These are phyloP conservation scores for Eubucco bourcierii DNA, from an alignment of 2,113 vertebrate genomes.

Conservation along the genomic window DNA sequence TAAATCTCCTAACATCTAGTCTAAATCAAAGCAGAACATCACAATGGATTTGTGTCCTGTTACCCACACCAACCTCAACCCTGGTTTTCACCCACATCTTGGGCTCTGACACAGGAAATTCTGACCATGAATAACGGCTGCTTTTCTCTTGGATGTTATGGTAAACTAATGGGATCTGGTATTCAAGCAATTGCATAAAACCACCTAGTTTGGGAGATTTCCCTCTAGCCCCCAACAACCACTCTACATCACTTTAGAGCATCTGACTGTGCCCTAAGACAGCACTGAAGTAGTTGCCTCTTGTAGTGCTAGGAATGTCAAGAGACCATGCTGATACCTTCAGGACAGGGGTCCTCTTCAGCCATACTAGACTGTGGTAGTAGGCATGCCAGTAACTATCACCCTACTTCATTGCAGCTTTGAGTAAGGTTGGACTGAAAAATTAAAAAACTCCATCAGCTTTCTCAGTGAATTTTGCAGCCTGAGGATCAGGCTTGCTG, in stretches of 20 bases:
- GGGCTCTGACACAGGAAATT: background rate
- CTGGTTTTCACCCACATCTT: background rate
- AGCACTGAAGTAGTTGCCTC: background rate
- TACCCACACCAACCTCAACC: background rate
- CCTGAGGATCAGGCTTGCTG: background rate
- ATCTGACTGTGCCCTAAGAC: background rate
- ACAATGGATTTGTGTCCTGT: background rate
- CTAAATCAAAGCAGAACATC: background rate
- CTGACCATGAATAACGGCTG: background rate
- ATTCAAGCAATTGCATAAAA: background rate
- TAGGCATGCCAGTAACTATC: background rate
- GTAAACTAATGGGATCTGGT: background rate
- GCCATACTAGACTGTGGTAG: accelerated
- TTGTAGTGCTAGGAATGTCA: background rate
- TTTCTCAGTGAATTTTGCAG: background rate
- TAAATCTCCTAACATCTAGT: no score
- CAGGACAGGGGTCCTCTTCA: accelerated
- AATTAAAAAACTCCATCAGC: background rate
- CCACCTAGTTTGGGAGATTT: background rate
- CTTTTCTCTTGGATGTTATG: background rate
- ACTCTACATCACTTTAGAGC: background rate
- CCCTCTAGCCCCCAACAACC: accelerated
- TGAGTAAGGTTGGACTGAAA: background rate
- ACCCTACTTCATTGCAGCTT: background rate
- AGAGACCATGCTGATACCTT: background rate